Evolutionary conservation across 2,888 invertebrate species (phyloP).

Genomic region (Steromphala cineraria): DNA sequence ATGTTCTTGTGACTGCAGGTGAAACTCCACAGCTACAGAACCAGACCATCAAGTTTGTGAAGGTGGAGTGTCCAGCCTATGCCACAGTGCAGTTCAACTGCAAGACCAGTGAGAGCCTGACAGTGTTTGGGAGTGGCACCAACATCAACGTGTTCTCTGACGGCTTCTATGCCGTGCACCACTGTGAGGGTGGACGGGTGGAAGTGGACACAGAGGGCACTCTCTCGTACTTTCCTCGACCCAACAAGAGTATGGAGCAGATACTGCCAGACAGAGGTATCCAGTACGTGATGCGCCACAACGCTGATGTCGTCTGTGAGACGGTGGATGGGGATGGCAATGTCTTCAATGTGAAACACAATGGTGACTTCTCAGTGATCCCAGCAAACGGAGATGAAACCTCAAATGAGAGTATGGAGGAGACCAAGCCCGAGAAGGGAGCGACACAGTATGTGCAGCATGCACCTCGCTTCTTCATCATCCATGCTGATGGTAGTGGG

Average conservation of each 20-base stretch:
- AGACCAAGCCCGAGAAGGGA: slow-evolving; percentile 39
- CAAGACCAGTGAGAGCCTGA: slow-evolving; percentile 68
- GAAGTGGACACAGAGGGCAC: slow-evolving; percentile 65
- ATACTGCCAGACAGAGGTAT: slow-evolving; percentile 58
- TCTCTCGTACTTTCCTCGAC: slow-evolving; percentile 61
- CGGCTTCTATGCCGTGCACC: slow-evolving; percentile 71
- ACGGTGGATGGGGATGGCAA: slow-evolving; percentile 72
- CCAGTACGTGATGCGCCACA: slow-evolving; percentile 69
- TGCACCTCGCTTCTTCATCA: slow-evolving; percentile 72
- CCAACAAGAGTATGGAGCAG: slow-evolving; percentile 61
- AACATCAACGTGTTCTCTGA: slow-evolving; percentile 69
- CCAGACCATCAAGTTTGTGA: slow-evolving; percentile 66
- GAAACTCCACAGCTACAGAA: slow-evolving; percentile 46
- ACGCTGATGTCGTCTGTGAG: slow-evolving; percentile 68
- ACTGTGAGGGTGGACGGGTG: slow-evolving; percentile 66
- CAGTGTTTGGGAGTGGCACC: slow-evolving; percentile 72
- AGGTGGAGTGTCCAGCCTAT: slow-evolving; percentile 74
- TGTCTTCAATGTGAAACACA: slow-evolving; percentile 69
- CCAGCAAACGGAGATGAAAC: slow-evolving; percentile 51
- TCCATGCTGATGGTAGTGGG: slow-evolving; percentile 72
- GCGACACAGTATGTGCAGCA: slow-evolving; percentile 65
- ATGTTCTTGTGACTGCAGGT: slow-evolving; percentile 28
- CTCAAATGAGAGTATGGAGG: slow-evolving; percentile 53
- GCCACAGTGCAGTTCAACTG: slow-evolving; percentile 74
- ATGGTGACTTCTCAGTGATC: slow-evolving; percentile 67